Conservation (phyloP, 2,797 vertebrate genomes). For the Microctenopoma steveboyesi region DNA sequence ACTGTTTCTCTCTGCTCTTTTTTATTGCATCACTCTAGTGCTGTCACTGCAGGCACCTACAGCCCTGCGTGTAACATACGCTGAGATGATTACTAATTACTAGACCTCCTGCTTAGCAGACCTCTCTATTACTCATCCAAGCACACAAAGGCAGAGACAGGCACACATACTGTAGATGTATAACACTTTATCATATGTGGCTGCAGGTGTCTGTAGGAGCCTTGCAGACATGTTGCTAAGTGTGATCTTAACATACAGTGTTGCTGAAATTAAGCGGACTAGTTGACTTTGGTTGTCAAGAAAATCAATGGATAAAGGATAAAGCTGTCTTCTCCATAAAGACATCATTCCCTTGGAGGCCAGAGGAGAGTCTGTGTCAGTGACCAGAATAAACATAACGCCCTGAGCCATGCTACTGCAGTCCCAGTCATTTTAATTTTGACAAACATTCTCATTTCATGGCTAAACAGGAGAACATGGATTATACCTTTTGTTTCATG, state of each 20-base stretch:
- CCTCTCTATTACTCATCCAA: conserved; percentile 46
- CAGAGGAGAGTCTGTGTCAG: conserved; percentile 24
- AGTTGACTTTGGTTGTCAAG: conserved; percentile 36
- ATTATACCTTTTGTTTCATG: background rate
- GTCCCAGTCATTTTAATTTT: conserved; percentile 28
- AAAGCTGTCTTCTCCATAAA: conserved; percentile 42
- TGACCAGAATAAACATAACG: conserved; percentile 55
- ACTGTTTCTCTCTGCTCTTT: conserved; percentile 48
- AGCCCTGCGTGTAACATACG: conserved; percentile 59
- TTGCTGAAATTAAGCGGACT: conserved; percentile 24
- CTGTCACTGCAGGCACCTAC: conserved; percentile 57
- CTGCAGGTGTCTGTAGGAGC: conserved; percentile 16
- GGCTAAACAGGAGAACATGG: background rate
- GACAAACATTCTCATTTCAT: conserved; percentile 19
- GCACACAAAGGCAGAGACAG: conserved; percentile 35
- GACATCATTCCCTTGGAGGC: conserved; percentile 32
- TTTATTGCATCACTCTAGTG: conserved; percentile 59
- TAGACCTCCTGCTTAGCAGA: conserved; percentile 58
- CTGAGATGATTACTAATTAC: conserved; percentile 69
- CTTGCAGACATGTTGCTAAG: conserved; percentile 23
- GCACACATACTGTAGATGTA: background rate
- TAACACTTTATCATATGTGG: conserved; percentile 27
- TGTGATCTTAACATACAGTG: conserved; percentile 29
- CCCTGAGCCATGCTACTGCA: conserved; percentile 28
- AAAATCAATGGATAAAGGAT: conserved; percentile 51